Evolutionary conservation across 2,113 vertebrate genomes (phyloP), one percentile per base, ranked within the genome.

Genomic region (Zosterops lateralis): DNA sequence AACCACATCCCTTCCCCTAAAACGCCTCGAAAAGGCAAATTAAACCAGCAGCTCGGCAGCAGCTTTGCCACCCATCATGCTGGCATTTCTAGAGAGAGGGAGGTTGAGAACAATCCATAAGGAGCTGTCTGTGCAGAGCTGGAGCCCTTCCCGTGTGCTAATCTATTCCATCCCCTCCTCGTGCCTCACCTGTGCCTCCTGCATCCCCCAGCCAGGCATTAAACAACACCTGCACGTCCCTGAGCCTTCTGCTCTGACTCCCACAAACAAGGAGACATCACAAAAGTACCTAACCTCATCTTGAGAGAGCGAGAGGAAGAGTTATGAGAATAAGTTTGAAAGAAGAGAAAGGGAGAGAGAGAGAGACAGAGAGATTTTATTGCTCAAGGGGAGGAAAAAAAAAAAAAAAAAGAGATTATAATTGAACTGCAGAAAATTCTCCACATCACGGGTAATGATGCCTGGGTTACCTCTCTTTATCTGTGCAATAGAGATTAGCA

Each of bases 381-480:
- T 90, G 95, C 87, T 93, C 22, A 32, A 92, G 87, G 87, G 75
- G 38, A 56, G 13, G 36, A 22, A 57, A 58, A 58, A 66, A 38
- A 38, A 36, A 38, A 36, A 50, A 92, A 90, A 93, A 90, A 50
- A 83, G 32, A 87, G 24, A 94, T 96, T 94, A 94, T 95, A 97
- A 96, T 90, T 95, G 93, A 97, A 97, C 84, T 87, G 96, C 91
- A 95, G 87, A 93, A 95, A 95, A 92, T 95, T 95, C 95, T 92
- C 87, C 72, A 83, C 93, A 94, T 74, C 84, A 45, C 0, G 5
- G 67, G 90, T 96, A 94, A 96, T 88, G 94, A 93, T 95, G 94
- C 90, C 93, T 93, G 94, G 91, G 95, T 94, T 97, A 94, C 94
- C 91, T 95, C 95, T 91, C 89, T 95, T 97, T 96, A 97, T 95